Base-by-base conservation (phyloP, 2,888 invertebrate species). In the Prenolepis imparis region DNA sequence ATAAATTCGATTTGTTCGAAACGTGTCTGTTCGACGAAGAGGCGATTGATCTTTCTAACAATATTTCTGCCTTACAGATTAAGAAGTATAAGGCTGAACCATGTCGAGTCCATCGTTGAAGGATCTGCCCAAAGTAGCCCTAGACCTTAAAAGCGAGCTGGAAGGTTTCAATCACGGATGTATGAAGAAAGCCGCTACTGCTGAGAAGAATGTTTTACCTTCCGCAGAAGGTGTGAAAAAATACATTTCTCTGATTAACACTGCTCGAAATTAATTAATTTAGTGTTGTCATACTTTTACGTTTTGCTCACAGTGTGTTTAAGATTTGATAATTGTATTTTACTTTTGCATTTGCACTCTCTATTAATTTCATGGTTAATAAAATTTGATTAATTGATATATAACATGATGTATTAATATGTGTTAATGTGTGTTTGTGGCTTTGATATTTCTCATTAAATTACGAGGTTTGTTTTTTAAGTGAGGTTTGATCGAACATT, bases 191-290 rank as follows among this genome's bases (percentile, higher is more conserved):
- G 98, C 98, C 11, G 97, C 97, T 91, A 98, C 98, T 82, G 97
- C 97, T 89, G 99, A 99, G 95, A 99, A 99, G 95, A 98, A 98
- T 84, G 96, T 98, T 86, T 96, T 99, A 92, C 99, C 99, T 83
- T 98, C 98, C 63, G 98, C 98, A 91, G 98, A 98, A 97, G 98
- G 99, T 99, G 95, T 15, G 63, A 55, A 21, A 72, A 28, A 6
- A 44, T 48, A 44, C 8, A 68, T 21, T 12, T 75, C n/a, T 36
- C 36, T 5, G 24, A 15, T n/a, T 28, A 28, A 12, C 8, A 41
- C 67, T 52, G 4, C 11, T 57, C 8, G 11, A 28, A 55, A 24
- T 57, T 61, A n/a, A 57, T 57, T 28, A 28, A 41, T 24, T 55
- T 39, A 1, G 4, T 57, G 24, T 66, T 11, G 39, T 55, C 18